These are phyloP conservation scores for Papilio helenus DNA, from an alignment of 1,140 invertebrate genomes.

Conservation along the genomic window DNA sequence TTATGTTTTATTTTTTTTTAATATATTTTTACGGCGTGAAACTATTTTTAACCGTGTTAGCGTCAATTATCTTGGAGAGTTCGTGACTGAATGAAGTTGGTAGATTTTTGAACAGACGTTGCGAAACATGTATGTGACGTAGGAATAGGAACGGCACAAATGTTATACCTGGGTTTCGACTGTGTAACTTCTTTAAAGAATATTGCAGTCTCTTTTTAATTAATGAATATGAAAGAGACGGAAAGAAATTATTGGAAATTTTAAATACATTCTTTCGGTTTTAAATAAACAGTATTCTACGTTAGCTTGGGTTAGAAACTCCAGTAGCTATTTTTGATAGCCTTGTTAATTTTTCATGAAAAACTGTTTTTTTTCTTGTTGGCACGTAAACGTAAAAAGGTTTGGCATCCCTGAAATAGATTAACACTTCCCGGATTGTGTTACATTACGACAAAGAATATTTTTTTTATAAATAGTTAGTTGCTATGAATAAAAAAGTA, in stretches of 20 bases:
- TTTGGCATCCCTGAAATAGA: slow-evolving; percentile 1
- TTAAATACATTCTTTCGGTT: not conserved
- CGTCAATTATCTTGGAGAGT: slow-evolving; percentile 8
- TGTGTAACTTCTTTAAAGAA: not conserved
- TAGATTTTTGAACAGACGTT: not conserved
- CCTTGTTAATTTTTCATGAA: not conserved
- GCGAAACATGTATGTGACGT: slow-evolving; percentile 6
- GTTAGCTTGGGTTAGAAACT: not conserved
- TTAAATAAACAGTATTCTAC: not conserved
- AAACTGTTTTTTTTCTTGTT: not conserved
- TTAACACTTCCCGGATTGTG: not conserved
- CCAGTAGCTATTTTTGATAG: not conserved
- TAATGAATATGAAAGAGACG: not conserved
- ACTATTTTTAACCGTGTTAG: slow-evolving; percentile 11
- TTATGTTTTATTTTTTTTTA: not conserved
- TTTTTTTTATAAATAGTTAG: not conserved
- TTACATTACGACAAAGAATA: not conserved
- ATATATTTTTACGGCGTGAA: not conserved
- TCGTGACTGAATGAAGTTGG: slow-evolving; percentile 18
- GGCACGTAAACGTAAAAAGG: slow-evolving; percentile 11
- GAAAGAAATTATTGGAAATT: not conserved
- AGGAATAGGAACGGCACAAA: not conserved
- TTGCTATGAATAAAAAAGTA: not conserved
- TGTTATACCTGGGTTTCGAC: not conserved
- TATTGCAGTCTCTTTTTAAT: not conserved